These are phyloP conservation scores for Zygogramma bicolorata DNA, from an alignment of 2,888 invertebrate genomes.

Conservation along the genomic window DNA sequence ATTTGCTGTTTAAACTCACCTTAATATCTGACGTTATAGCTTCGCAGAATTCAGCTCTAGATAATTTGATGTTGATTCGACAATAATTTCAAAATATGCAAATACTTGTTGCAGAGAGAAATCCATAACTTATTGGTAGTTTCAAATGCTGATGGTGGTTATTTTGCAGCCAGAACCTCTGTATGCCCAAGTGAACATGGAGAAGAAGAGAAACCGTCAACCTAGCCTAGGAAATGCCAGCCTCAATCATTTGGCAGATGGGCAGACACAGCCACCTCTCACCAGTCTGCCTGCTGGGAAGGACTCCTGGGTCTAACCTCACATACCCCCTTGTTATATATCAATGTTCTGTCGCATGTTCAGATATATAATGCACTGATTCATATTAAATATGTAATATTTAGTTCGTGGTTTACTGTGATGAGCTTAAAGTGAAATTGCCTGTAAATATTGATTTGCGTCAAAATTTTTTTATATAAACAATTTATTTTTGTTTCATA, in stretches of 20 bases:
- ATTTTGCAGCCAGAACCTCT: conserved; percentile 70
- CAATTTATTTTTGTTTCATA: conserved; percentile 55
- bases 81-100: neutral
- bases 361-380: conserved; percentile 64
- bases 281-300: conserved; percentile 62
- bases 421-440: conserved; percentile 66
- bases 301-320: conserved; percentile 66
- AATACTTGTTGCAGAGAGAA: conserved; percentile 16
- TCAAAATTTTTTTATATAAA: conserved; percentile 60
- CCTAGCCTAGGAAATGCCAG: conserved; percentile 60
- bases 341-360: conserved; percentile 65
- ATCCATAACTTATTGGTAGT: neutral
- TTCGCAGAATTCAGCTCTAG: too few relatives aligned
- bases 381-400: conserved; percentile 65
- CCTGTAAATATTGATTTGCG: conserved; percentile 65
- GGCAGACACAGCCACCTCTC: conserved; percentile 47
- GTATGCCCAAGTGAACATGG: conserved; percentile 76
- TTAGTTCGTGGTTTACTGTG: conserved; percentile 67
- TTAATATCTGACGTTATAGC: too few relatives aligned
- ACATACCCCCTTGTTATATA: conserved; percentile 57
- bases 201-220: conserved; percentile 73
- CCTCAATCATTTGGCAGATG: conserved; percentile 59
- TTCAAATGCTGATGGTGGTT: conserved; percentile 22
- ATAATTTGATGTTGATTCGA: neutral
- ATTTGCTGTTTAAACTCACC: too few relatives aligned